These are phyloP conservation scores for Crocidura indochinensis DNA, from an alignment of 2,797 vertebrate species.

Conservation along the genomic window DNA sequence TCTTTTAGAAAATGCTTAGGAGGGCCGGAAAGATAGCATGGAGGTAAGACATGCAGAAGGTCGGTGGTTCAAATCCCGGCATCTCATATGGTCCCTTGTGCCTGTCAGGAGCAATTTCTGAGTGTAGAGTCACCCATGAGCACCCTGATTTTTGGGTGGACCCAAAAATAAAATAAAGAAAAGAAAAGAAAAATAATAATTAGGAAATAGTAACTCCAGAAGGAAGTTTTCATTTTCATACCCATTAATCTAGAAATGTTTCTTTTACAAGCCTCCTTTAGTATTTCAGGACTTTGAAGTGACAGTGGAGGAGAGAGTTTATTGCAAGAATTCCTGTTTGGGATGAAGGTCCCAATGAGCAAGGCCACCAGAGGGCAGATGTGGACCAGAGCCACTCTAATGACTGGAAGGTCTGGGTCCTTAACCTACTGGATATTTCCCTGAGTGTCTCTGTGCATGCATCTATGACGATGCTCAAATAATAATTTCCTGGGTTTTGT, in stretches of 20 bases:
- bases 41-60: no score
- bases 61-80: no score
- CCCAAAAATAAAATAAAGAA: no score
- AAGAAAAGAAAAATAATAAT: not conserved
- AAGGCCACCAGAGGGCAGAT: not conserved
- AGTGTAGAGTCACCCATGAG: no score
- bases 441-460: not conserved
- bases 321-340: not conserved
- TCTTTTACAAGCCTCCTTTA: not conserved
- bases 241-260: not conserved
- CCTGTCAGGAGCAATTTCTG: no score
- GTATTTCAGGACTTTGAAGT: slow-evolving; percentile 31
- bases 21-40: no score
- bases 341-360: not conserved
- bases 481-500: not conserved
- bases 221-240: slow-evolving; percentile 36
- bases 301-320: not conserved
- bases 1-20: no score
- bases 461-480: not conserved
- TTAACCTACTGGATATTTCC: not conserved
- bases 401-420: not conserved
- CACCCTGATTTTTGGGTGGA: no score
- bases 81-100: no score
- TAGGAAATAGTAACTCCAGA: not conserved
- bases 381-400: no score